Conservation (phyloP, 2,797 vertebrate species). For the Siniperca obscura region DNA sequence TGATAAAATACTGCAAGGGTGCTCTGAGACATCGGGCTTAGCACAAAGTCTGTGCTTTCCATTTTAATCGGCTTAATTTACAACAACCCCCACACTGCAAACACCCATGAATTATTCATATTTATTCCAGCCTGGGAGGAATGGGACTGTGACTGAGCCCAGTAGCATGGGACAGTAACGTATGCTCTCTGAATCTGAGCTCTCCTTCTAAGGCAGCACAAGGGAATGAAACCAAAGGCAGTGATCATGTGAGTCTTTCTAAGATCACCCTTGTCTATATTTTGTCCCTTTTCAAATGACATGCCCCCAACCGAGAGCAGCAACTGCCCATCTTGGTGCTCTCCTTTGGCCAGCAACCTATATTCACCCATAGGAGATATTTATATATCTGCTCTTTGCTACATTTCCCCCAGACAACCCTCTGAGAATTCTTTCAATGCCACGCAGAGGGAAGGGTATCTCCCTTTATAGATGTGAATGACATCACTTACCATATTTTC, state of each 20-base stretch:
- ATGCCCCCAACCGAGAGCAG: constrained; percentile 53
- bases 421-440: constrained; percentile 59
- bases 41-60: constrained; percentile 35
- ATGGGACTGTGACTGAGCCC: constrained; percentile 26
- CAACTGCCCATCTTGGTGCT: constrained; percentile 51
- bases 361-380: constrained; percentile 67
- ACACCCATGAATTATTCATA: constrained; percentile 69
- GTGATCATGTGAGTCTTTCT: constrained; percentile 62
- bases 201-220: constrained; percentile 60
- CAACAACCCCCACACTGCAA: constrained; percentile 48
- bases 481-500: constrained; percentile 74
- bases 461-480: constrained; percentile 72
- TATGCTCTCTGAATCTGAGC: constrained; percentile 37
- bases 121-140: constrained; percentile 43
- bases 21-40: constrained; percentile 31
- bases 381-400: constrained; percentile 74
- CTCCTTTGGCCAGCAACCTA: constrained; percentile 37
- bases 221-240: constrained; percentile 56
- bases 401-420: constrained; percentile 59
- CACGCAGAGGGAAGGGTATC: constrained; percentile 20
- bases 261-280: constrained; percentile 63
- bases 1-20: constrained; percentile 34
- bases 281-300: constrained; percentile 63
- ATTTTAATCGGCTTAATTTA: constrained; percentile 59
- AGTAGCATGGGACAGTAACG: constrained; percentile 36